Evolutionary conservation across 2,888 invertebrate genomes (phyloP).

Genomic region (Dysmachus trigonus): DNA sequence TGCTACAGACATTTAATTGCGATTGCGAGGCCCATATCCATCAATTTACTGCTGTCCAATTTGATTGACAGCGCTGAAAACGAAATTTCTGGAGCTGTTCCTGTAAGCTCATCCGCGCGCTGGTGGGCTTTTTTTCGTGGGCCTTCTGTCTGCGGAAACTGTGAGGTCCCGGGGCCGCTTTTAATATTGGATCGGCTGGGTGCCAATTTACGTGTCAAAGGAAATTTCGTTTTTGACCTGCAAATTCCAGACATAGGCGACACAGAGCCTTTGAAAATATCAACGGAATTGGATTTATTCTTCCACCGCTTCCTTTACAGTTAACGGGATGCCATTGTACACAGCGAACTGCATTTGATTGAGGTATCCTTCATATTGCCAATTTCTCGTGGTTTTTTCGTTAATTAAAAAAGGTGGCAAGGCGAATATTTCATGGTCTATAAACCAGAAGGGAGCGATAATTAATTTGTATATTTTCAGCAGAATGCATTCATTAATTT

Average conservation of each 20-base stretch:
- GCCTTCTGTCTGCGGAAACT: not conserved
- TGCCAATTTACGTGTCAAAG: slow-evolving; percentile 34
- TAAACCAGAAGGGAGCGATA: not conserved
- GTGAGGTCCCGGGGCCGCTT: not conserved
- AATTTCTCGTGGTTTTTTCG: not conserved
- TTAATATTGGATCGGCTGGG: slow-evolving; percentile 14
- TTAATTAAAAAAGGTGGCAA: not conserved
- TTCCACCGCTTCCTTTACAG: not conserved
- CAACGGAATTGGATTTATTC: slow-evolving; percentile 17
- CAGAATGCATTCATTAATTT: not conserved
- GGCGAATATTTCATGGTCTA: not conserved
- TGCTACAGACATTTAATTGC: not conserved
- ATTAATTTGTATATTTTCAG: not conserved
- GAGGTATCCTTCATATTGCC: not conserved
- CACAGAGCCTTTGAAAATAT: slow-evolving; percentile 5
- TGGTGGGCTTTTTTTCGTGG: not conserved
- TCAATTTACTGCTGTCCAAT: slow-evolving; percentile 23
- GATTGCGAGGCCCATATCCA: slow-evolving; percentile 17
- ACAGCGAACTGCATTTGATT: not conserved
- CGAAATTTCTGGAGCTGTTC: not conserved
- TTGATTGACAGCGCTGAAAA: slow-evolving; percentile 30
- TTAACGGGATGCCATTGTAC: not conserved
- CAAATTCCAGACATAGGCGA: not conserved
- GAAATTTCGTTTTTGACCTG: slow-evolving; percentile 29
- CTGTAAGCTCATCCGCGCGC: slow-evolving; percentile 24